These are phyloP conservation scores for Melanocharis versteri DNA, from an alignment of 2,113 vertebrate species.

Conservation along the genomic window DNA sequence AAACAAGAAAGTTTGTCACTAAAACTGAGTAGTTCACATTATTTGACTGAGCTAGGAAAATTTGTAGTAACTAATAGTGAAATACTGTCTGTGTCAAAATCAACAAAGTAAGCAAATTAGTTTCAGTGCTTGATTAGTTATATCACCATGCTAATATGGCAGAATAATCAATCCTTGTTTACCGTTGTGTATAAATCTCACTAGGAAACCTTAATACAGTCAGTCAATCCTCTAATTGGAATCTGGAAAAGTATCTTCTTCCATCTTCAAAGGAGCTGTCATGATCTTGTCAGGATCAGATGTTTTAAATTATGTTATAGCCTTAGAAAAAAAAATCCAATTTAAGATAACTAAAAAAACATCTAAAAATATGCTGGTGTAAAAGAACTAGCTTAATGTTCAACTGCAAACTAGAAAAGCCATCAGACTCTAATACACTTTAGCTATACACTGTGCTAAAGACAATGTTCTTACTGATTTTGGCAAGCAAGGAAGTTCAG, in stretches of 20 bases:
- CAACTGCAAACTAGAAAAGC: neutral
- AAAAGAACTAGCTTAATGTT: neutral
- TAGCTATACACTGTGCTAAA: neutral
- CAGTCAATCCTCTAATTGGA: neutral
- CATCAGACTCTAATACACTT: neutral
- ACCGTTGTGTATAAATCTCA: neutral
- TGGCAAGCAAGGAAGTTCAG: neutral
- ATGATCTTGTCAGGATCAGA: neutral
- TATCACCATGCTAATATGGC: neutral
- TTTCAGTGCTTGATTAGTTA: neutral
- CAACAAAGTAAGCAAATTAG: neutral
- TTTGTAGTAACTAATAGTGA: neutral
- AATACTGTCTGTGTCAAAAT: conserved; percentile 2
- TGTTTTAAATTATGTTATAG: neutral
- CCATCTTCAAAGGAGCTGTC: neutral
- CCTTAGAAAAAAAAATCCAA: neutral
- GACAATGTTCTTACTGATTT: neutral
- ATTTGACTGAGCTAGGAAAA: neutral
- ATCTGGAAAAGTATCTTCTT: neutral
- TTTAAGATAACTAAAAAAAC: neutral
- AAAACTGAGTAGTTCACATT: neutral
- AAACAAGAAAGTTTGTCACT: neutral
- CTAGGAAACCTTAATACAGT: neutral
- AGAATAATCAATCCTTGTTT: conserved; percentile 11
- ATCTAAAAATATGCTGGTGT: neutral